Conservation (phyloP, 2,888 invertebrate species). For the Spisula subtruncata region DNA sequence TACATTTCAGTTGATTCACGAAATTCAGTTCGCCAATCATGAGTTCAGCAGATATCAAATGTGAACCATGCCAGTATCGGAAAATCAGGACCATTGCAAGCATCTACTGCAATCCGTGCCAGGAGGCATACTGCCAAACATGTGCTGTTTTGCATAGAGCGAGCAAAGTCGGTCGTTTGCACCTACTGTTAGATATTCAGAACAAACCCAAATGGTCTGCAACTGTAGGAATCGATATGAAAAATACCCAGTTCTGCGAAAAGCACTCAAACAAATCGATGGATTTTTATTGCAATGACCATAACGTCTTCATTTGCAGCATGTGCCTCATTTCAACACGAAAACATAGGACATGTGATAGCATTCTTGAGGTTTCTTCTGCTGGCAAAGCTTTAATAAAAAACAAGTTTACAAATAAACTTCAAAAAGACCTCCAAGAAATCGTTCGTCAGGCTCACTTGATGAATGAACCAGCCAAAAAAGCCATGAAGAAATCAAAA, state of each 20-base stretch:
- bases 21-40: not conserved
- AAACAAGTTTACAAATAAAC: not conserved
- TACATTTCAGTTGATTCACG: not conserved
- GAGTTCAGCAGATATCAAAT: not conserved
- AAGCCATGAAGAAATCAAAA: not conserved
- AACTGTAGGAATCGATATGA: not conserved
- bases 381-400: not conserved
- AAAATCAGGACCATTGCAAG: not conserved
- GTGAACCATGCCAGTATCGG: constrained; percentile 26
- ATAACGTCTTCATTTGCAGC: constrained; percentile 1
- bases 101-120: constrained; percentile 17
- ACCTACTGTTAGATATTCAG: not conserved
- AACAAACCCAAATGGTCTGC: not conserved
- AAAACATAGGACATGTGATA: not conserved
- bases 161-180: not conserved
- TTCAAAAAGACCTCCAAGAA: not conserved
- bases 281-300: constrained; percentile 22
- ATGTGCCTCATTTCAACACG: not conserved
- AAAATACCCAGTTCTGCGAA: not conserved
- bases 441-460: not conserved
- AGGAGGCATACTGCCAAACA: constrained; percentile 4
- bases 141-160: constrained; percentile 13
- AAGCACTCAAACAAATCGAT: not conserved
- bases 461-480: not conserved
- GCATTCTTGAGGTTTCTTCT: not conserved